Base-by-base conservation (phyloP, 2,113 vertebrate genomes). In the Nerophis ophidion region DNA sequence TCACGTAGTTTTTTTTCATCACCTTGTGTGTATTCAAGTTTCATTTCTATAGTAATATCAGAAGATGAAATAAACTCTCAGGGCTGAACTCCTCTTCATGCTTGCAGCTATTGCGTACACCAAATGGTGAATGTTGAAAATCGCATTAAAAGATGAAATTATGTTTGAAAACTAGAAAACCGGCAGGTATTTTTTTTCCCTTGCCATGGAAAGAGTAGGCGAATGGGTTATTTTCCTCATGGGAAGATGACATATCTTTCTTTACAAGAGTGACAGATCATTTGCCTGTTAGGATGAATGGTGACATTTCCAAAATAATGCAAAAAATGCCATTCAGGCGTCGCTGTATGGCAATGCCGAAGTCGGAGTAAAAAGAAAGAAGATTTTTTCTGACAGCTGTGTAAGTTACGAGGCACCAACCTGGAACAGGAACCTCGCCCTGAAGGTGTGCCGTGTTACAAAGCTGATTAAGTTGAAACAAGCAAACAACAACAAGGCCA, bases 361-460 rank as follows among this genome's bases (percentile, higher is more conserved):
- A 50, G 13, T 19, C 15, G 59, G 70, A 59, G 67, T 57, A 77
- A 82, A 80, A 70, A 61, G 72, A 44, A 64, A 74, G 19, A 36
- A 66, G 70, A 74, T 71, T 72, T 72, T 66, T 71, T 76, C 63
- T 65, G 70, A 49, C 60, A 75, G 65, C 57, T 48, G 52, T 74
- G 71, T 73, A 42, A 47, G 77, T 77, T 67, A 59, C 66, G 65
- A 71, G 73, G 4, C 7, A n/a, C 33, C 79, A 76, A 50, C 66
- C 63, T 72, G 64, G 79, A 79, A 77, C 61, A 59, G 38, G 56
- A 3, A 58, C 47, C 62, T 74, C 55, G 46, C 48, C 15, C 68
- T 74, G 45, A 67, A 56, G 70, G 76, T 68, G 68, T 81, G 73
- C 88, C 81, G 57, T 6, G 52, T 87, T 86, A 79, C 85, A 68